Conservation (phyloP, 2,797 vertebrate genomes). For the Hydrocynus forskahlii region DNA sequence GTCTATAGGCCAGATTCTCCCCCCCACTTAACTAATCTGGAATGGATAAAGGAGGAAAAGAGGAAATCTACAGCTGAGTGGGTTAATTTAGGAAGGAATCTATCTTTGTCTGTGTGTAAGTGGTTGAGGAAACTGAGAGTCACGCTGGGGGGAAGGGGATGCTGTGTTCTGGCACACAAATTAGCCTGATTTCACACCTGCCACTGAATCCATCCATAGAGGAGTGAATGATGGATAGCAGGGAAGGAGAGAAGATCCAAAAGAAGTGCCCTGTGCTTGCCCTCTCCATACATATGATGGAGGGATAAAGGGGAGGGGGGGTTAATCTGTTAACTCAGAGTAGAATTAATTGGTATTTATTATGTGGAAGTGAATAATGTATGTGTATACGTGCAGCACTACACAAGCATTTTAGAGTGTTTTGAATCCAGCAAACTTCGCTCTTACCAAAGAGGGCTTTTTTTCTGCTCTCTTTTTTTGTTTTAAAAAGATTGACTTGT, state of each 20-base stretch:
- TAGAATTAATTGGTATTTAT: slow-evolving; percentile 36
- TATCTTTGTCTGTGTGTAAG: slow-evolving; percentile 72
- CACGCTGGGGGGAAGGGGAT: slow-evolving; percentile 52
- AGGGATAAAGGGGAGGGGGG: slow-evolving; percentile 47
- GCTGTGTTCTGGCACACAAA: slow-evolving; percentile 74
- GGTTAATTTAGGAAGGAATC: slow-evolving; percentile 78
- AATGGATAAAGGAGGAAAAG: slow-evolving; percentile 18
- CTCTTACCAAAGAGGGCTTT: too few relatives aligned
- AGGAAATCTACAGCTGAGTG: slow-evolving; percentile 66
- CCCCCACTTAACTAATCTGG: slow-evolving; percentile 40
- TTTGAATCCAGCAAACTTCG: background rate
- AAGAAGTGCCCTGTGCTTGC: slow-evolving; percentile 67
- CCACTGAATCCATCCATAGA: slow-evolving; percentile 74
- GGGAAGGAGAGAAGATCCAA: slow-evolving; percentile 68
- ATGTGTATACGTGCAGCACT: slow-evolving; percentile 3
- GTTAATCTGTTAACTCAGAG: slow-evolving; percentile 50
- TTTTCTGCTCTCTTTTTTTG: too few relatives aligned
- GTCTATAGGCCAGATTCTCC: slow-evolving; percentile 7
- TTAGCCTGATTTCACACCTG: slow-evolving; percentile 84
- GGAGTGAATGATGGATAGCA: slow-evolving; percentile 78
- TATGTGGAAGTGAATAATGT: slow-evolving; percentile 36
- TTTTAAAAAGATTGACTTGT: background rate
- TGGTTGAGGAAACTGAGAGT: slow-evolving; percentile 32
- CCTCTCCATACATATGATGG: slow-evolving; percentile 61
- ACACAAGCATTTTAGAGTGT: background rate